Percentiles rank a stretch among this genome's conserved stretches.
phyloP scores from a whole-genome alignment of 2,797 vertebrate genomes.

The Lagocephalus sceleratus region DNA sequence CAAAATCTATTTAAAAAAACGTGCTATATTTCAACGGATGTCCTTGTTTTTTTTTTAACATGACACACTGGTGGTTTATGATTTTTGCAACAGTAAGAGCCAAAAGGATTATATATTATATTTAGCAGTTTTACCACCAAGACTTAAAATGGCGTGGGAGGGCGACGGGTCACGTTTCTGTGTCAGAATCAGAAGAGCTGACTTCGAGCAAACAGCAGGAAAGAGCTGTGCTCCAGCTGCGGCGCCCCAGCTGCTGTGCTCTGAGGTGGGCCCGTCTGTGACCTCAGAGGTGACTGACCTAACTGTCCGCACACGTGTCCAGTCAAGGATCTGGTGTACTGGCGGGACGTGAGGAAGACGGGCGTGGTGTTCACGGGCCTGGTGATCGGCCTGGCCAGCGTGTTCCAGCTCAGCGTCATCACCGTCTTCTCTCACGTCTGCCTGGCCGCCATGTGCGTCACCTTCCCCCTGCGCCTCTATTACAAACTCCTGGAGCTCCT shows the following conservation, averaged over 20 bases:
- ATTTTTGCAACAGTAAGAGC: background rate
- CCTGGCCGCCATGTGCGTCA: slow-evolving; percentile 79
- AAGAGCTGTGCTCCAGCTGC: no score
- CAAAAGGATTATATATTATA: background rate
- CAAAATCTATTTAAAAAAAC: no score
- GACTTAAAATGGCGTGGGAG: background rate
- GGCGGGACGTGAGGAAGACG: slow-evolving; percentile 78
- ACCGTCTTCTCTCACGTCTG: slow-evolving; percentile 80
- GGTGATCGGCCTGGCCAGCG: slow-evolving; percentile 81
- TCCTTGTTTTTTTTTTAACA: no score
- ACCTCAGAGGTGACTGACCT: no score
- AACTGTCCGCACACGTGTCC: slow-evolving; percentile 20
- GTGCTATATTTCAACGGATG: no score
- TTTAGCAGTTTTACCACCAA: background rate
- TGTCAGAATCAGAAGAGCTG: slow-evolving; percentile 4
- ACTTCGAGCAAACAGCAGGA: background rate
- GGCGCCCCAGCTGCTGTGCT: no score
- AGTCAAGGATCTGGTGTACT: slow-evolving; percentile 85
- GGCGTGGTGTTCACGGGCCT: slow-evolving; percentile 81
- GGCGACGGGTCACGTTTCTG: background rate
- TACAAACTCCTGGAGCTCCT: slow-evolving; percentile 78
- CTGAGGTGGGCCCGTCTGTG: no score
- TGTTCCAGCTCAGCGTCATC: slow-evolving; percentile 87
- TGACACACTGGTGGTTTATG: background rate
- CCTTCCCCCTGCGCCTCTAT: slow-evolving; percentile 82